These are phyloP conservation scores for Battus philenor DNA, from an alignment of 1,140 invertebrate genomes.

Conservation along the genomic window DNA sequence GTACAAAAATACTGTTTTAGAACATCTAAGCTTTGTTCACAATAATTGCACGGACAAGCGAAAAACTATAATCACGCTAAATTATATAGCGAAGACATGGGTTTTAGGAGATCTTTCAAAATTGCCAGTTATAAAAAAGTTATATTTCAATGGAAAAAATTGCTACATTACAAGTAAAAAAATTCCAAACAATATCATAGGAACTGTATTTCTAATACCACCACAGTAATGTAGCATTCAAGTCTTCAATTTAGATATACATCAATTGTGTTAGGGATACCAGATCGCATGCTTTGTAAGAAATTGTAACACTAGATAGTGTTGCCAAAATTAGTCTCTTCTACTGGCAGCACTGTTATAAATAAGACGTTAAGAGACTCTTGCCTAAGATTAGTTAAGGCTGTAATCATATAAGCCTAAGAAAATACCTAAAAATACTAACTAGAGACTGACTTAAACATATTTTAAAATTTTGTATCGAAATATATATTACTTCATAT, in stretches of 20 bases:
- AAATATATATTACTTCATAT: no score
- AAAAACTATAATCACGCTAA: neutral
- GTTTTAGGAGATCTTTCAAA: slow-evolving; percentile 1
- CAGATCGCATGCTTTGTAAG: no score
- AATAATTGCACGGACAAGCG: slow-evolving; percentile 2
- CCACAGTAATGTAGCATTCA: neutral
- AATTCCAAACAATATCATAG: slow-evolving; percentile 10
- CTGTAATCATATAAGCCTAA: neutral
- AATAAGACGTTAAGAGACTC: neutral
- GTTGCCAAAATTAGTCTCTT: no score
- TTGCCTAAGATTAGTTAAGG: slow-evolving; percentile 3
- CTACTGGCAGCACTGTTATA: no score
- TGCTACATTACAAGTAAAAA: no score
- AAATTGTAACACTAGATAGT: no score
- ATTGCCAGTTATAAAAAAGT: slow-evolving; percentile 16
- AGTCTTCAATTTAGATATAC: no score
- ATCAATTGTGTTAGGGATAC: no score
- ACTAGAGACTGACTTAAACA: neutral
- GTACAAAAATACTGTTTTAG: slow-evolving; percentile 69
- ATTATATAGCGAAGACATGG: no score
- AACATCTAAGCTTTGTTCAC: slow-evolving; percentile 20
- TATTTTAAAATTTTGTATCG: no score
- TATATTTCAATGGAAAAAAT: slow-evolving; percentile 7
- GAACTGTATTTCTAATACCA: slow-evolving; percentile 12
- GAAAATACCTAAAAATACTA: slow-evolving; percentile 1